Evolutionary conservation across 2,888 invertebrate species (phyloP), one percentile per base, ranked within the genome.

Genomic region (Heliconius sara): DNA sequence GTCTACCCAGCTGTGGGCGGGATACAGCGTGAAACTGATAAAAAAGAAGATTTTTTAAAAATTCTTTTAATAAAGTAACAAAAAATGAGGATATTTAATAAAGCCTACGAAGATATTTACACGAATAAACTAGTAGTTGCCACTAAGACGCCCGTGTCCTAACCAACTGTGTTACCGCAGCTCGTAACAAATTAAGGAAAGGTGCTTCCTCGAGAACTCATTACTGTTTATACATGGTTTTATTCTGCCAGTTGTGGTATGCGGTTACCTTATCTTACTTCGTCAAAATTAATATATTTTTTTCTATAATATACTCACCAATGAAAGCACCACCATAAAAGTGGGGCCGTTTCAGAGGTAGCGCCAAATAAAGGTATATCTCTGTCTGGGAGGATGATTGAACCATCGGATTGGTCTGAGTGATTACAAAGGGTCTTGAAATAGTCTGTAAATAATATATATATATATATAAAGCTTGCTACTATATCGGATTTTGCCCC

Each of bases 111-210:
- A 57, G 57, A 22, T 7, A n/a, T 72, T 72, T 52, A 72, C 34
- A 30, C 60, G 39, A 73, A 73, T 73, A 73, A 73, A 73, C 60
- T 60, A 60, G 57, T 60, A 60, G 13, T 25, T 60, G 60, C 34
- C 34, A 39, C 34, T 73, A 39, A 73, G 73, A 65, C 52, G 52
- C 25, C 65, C 65, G 65, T 34, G 47, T 52, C 77, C 34, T 70
- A 78, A 30, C 66, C 47, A 13, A 66, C 63, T n/a, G 39, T 77
- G 63, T 47, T n/a, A 52, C 72, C 77, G 47, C 47, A 65, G 65
- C 47, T 77, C 60, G 71, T 72, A 72, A 72, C 72, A 77, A 77
- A 72, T 65, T 71, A 66, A 77, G 77, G 63, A 71, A 77, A 65
- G 66, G 19, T 22, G 63, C 60, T 63, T 63, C 71, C 63, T 30